phyloP scores from a whole-genome alignment of 2,888 invertebrate genomes.

The Thecocarcelia acutangulata region DNA sequence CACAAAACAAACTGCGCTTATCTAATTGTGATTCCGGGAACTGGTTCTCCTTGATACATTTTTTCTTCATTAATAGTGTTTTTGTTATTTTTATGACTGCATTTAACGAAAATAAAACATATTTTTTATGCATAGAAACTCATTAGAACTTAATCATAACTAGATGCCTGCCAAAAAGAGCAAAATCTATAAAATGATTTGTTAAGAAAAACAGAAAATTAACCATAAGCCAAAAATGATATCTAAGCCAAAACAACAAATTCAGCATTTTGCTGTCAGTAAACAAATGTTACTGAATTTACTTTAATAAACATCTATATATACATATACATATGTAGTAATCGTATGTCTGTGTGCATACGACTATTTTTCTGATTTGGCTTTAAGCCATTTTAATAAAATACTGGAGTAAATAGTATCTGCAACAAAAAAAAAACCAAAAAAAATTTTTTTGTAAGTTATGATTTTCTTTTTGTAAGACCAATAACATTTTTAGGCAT shows the following conservation, averaged over 20 bases:
- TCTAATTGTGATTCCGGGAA: constrained; percentile 68
- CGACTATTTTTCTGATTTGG: constrained; percentile 36
- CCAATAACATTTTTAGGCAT: too few species aligned
- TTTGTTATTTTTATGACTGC: constrained; percentile 18
- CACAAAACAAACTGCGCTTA: constrained; percentile 62
- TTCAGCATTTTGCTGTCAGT: constrained; percentile 41
- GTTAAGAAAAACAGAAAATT: not conserved
- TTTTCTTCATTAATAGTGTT: constrained; percentile 36
- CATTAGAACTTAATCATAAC: constrained; percentile 70
- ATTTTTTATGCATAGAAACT: constrained; percentile 46
- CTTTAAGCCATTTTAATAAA: constrained; percentile 53
- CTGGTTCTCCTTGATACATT: constrained; percentile 68
- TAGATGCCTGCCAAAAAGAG: constrained; percentile 48
- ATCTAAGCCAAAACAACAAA: constrained; percentile 47
- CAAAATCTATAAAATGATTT: constrained; percentile 8
- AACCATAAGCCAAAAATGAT: constrained; percentile 35
- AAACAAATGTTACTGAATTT: constrained; percentile 52
- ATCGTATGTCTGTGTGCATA: not conserved
- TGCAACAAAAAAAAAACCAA: too few species aligned
- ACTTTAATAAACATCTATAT: constrained; percentile 18
- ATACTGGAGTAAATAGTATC: constrained; percentile 12
- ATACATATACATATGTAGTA: too few species aligned
- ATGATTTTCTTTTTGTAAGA: too few species aligned
- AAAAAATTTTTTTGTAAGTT: too few species aligned
- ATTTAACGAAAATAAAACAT: constrained; percentile 23